These are phyloP conservation scores for Atherinomorus stipes DNA, from an alignment of 2,113 vertebrate species.

Conservation along the genomic window DNA sequence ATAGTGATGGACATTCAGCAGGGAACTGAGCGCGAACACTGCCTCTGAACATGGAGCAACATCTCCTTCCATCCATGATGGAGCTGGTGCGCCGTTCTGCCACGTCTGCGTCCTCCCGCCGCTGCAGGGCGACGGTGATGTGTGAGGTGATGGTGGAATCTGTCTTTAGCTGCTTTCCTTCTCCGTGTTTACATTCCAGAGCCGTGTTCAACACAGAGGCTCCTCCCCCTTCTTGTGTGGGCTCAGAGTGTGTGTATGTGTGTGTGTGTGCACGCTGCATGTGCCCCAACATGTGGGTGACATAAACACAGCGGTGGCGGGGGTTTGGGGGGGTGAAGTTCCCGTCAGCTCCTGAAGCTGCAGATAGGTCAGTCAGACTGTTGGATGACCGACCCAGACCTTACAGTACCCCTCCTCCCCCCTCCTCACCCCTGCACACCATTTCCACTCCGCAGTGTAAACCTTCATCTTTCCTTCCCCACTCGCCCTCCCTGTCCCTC, in stretches of 20 bases:
- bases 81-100: no score
- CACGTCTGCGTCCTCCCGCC: no score
- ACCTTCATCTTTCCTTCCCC: constrained; percentile 38
- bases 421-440: constrained; percentile 5
- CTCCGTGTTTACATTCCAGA: constrained; percentile 83
- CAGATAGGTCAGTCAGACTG: constrained; percentile 31
- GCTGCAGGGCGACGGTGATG: no score
- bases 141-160: no score
- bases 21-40: constrained; percentile 38
- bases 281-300: constrained; percentile 74
- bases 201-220: constrained; percentile 73
- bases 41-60: constrained; percentile 34
- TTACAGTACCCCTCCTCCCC: constrained; percentile 41
- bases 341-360: constrained; percentile 13
- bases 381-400: constrained; percentile 25
- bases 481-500: constrained; percentile 34
- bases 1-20: background rate
- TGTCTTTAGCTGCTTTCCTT: constrained; percentile 40
- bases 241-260: constrained; percentile 41
- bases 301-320: constrained; percentile 64
- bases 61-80: constrained; percentile 49
- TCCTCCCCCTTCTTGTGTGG: constrained; percentile 82
- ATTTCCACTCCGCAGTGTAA: constrained; percentile 33
- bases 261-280: constrained; percentile 31
- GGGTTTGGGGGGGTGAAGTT: no score